Percentiles rank a stretch among this genome's conserved stretches.
Evolutionary conservation across 2,888 invertebrate genomes (phyloP).

Genomic region (Drepanosiphum platanoidis): DNA sequence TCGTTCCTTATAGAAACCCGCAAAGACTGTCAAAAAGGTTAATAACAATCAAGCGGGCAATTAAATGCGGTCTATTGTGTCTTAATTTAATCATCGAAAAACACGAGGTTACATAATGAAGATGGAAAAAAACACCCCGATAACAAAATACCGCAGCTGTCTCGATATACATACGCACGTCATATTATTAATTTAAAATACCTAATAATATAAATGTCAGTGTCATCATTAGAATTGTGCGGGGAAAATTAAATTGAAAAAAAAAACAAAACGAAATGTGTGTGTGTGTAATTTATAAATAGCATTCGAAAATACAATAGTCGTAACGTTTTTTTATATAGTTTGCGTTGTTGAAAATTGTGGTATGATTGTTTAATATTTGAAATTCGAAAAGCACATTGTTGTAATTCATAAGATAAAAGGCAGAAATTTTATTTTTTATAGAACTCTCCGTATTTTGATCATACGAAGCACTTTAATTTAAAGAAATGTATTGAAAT

Average conservation of each 20-base stretch:
- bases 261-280: not conserved
- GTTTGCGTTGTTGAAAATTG: no score
- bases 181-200: slow-evolving; percentile 25
- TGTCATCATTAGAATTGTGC: not conserved
- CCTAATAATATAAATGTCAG: slow-evolving; percentile 32
- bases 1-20: slow-evolving; percentile 25
- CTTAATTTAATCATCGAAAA: slow-evolving; percentile 40
- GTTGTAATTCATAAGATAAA: no score
- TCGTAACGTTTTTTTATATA: no score
- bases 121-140: slow-evolving; percentile 40
- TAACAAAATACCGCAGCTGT: not conserved
- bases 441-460: no score
- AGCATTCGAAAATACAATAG: not conserved
- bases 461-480: no score
- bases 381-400: no score
- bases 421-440: no score
- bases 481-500: no score
- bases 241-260: not conserved
- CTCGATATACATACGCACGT: not conserved
- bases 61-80: slow-evolving; percentile 52
- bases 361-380: no score
- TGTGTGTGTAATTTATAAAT: not conserved
- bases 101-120: slow-evolving; percentile 22
- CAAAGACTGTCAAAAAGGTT: slow-evolving; percentile 47
- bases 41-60: slow-evolving; percentile 54